These are phyloP conservation scores for Pachyramphus minor DNA, from an alignment of 2,113 vertebrate species.

Conservation along the genomic window DNA sequence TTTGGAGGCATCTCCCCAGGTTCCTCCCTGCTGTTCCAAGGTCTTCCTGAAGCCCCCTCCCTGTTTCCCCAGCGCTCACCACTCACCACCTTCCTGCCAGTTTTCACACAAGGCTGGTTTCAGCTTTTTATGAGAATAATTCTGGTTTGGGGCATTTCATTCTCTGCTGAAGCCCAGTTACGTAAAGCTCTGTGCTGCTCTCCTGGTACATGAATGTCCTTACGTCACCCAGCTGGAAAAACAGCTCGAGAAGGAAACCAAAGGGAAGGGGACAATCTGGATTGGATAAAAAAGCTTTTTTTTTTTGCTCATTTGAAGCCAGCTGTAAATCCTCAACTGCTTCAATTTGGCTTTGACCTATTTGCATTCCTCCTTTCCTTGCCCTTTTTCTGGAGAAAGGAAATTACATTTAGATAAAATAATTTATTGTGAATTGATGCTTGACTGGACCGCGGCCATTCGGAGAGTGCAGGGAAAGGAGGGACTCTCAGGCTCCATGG, in stretches of 20 bases:
- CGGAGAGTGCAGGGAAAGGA: neutral
- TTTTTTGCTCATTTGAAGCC: neutral
- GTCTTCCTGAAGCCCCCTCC: neutral
- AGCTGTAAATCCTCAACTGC: neutral
- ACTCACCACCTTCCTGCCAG: neutral
- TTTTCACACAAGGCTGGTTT: neutral
- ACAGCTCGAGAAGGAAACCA: neutral
- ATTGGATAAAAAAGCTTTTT: neutral
- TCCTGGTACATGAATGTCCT: neutral
- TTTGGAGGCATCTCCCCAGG: neutral
- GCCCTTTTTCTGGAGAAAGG: neutral
- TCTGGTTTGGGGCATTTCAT: neutral
- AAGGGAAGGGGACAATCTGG: neutral
- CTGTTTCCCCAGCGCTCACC: neutral
- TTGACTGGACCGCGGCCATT: accelerated
- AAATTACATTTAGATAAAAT: neutral
- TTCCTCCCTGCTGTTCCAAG: neutral
- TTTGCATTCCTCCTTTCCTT: neutral
- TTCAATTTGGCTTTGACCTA: neutral
- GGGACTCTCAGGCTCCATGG: neutral
- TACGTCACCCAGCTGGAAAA: neutral
- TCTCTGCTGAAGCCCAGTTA: neutral
- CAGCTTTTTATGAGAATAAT: neutral
- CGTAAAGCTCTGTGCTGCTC: neutral
- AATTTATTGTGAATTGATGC: neutral